Conservation (phyloP, 30 jellyfish, hydroid and myxozoan species). For the Pelagia noctiluca region DNA sequence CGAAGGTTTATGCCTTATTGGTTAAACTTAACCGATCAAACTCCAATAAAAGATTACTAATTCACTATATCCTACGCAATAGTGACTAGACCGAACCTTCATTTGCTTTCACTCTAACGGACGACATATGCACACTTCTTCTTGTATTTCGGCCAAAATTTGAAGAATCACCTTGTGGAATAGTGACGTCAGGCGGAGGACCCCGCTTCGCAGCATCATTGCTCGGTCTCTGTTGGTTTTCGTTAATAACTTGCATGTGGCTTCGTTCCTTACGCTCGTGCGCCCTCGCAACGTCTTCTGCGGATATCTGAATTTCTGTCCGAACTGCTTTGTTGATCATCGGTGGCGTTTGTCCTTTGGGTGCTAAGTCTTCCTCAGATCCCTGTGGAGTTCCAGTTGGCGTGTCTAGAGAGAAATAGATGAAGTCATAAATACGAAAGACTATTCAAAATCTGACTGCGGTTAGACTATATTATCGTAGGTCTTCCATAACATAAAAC, state of each 20-base stretch:
- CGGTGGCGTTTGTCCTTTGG: conserved; percentile 58
- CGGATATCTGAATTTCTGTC: conserved; percentile 39
- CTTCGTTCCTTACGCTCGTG: conserved; percentile 28
- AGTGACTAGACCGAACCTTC: conserved; percentile 75
- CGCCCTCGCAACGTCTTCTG: conserved; percentile 46
- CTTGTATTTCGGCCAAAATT: conserved; percentile 70
- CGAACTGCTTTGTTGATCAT: conserved; percentile 5
- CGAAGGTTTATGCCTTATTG: no score
- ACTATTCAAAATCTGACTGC: background rate
- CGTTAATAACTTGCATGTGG: background rate
- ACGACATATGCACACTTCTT: conserved; percentile 85
- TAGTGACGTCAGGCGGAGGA: conserved; percentile 97
- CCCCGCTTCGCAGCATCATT: conserved; percentile 70
- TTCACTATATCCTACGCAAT: background rate
- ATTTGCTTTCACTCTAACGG: conserved; percentile 70
- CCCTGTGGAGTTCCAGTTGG: conserved; percentile 93
- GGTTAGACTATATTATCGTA: no score
- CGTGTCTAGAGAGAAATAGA: conserved; percentile 11
- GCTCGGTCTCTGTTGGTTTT: conserved; percentile 25
- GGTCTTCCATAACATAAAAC: background rate
- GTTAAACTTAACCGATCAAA: no score
- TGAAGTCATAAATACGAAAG: background rate
- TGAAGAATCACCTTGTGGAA: conserved; percentile 75
- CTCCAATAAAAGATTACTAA: no score
- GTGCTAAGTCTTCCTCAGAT: conserved; percentile 83